Evolutionary conservation across 2,888 invertebrate species (phyloP).

Genomic region (Papilio demoleus): DNA sequence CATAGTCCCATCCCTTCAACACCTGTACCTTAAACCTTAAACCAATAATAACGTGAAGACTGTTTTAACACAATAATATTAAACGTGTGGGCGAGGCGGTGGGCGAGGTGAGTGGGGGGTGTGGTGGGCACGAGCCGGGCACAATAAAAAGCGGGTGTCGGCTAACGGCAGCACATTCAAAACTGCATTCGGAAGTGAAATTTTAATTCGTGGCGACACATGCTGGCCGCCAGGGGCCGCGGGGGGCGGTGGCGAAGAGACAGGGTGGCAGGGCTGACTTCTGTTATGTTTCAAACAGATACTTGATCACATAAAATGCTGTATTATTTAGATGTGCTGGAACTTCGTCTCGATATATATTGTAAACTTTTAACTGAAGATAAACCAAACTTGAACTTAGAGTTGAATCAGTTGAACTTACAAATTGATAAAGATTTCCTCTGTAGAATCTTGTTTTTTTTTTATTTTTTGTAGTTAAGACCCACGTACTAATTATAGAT

Average conservation of each 20-base stretch:
- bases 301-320: background rate
- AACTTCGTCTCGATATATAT: background rate
- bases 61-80: background rate
- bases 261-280: conserved; percentile 35
- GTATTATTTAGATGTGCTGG: background rate
- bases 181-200: conserved; percentile 75
- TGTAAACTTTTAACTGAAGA: background rate
- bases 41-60: background rate
- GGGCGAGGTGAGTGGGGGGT: background rate
- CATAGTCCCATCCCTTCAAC: too few species aligned
- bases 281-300: conserved; percentile 2
- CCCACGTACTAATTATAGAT: too few species aligned
- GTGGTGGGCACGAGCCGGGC: conserved; percentile 39
- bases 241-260: conserved; percentile 46
- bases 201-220: conserved; percentile 78
- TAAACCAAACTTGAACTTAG: too few species aligned
- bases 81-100: background rate
- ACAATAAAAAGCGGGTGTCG: conserved; percentile 44
- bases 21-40: too few species aligned
- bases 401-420: too few species aligned
- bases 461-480: too few species aligned
- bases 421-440: too few species aligned
- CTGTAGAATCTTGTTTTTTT: too few species aligned
- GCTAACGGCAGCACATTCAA: conserved; percentile 42
- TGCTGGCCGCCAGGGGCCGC: conserved; percentile 55